Base-by-base conservation (phyloP, 2,797 vertebrate genomes). In the Trachurus trachurus region DNA sequence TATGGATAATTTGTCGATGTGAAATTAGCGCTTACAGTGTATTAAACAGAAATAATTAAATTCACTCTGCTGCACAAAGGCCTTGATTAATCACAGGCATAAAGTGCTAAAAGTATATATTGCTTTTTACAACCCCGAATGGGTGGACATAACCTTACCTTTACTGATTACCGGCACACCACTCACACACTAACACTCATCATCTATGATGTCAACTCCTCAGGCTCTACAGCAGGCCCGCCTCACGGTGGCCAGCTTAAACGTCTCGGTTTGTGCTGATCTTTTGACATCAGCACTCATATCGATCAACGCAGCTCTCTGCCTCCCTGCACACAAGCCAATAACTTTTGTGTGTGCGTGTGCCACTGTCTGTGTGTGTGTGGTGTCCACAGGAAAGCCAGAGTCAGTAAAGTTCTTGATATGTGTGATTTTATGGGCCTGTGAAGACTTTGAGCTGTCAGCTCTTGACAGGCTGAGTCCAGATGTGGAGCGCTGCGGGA, bases 261-360 rank as follows among this genome's bases (percentile, higher is more conserved):
- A 81, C 22, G 15, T 83, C 50, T 87, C 22, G 21, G 64, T 70
- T 54, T 80, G 61, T 77, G 86, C 64, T 83, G 83, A 81, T 88
- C 80, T 72, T 81, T 82, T 86, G 82, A 82, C 88, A 87, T 66
- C 59, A 49, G 76, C 56, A 2, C 72, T 79, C 34, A 11, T 71
- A 86, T 89, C 59, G 80, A 91, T 88, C 79, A 80, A 21, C 3
- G 5, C 58, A 44, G 65, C 76, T 62, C 74, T 47, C 45, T 71
- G 76, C 74, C 71, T 73, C 42, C 60, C 53, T 53, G 69, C 50
- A 68, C 70, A 31, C 12, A 79, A 71, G 74, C 68, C 67, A 80
- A 75, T 78, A 78, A 64, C 42, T 34, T 34, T 19, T 44, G 22
- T 58, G 4, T 66, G 61, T 57, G 47, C 70, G 59, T 56, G 31